Evolutionary conservation across 2,888 invertebrate genomes (phyloP), one percentile per base, ranked within the genome.

Genomic region (Rotaria macrura): DNA sequence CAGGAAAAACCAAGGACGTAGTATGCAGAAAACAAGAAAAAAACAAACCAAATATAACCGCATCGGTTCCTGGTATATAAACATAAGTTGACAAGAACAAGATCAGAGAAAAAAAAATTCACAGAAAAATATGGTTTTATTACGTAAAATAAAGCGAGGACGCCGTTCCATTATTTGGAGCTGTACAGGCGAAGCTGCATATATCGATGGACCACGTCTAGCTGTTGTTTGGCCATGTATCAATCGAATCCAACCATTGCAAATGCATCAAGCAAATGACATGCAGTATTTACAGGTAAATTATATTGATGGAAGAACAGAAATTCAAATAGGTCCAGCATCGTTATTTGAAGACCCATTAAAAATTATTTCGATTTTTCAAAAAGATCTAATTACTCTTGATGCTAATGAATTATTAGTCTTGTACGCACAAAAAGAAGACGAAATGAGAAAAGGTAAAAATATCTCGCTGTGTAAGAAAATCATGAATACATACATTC

Each of bases 391-490:
- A 34, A 40, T 29, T 25, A 54, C 25, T 17, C 38, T 43, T 72
- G 40, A 84, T 84, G 84, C 47, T 43, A 38, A 85, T 49, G 43
- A 83, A 84, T 23, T 85, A 65, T 40, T 65, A 65, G 65, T 65
- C 25, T 65, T 65, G 34, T 65, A 65, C 17, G 34, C 65, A 34
- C 65, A 65, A 34, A 17, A 29, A 14, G 34, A 34, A 7, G 85
- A 88, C 23, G 88, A 89, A 86, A 88, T 88, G 20, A 88, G 89
- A 49, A 85, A 90, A 85, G 89, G 89, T 88, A 89, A 90, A 40
- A 89, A 89, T 87, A 89, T 89, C 90, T 12, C 89, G 90, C 0
- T 90, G 90, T 87, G 85, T 87, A 25, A 87, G 88, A 55, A 88
- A 89, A 52, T 85, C n/a, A n/a, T n/a, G n/a, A n/a, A n/a, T n/a